Evolutionary conservation across 2,113 vertebrate species (phyloP).

Genomic region (Hypocryptadius cinnamomeus): DNA sequence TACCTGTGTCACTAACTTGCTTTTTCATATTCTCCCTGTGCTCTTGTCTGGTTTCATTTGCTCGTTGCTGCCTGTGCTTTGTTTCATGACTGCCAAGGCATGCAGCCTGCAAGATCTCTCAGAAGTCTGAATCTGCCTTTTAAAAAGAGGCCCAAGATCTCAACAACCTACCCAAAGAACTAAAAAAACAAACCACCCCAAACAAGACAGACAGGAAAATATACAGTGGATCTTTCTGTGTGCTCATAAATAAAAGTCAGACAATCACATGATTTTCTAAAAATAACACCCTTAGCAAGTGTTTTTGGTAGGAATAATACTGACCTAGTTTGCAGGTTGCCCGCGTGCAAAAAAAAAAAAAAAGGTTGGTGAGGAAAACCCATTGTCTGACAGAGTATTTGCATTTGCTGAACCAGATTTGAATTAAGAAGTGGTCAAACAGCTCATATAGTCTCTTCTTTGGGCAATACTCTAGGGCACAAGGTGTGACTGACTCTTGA

Average conservation of each 20-base stretch:
- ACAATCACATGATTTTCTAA: slow-evolving; percentile 42
- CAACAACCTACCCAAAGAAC: neutral
- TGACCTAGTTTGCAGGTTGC: slow-evolving; percentile 42
- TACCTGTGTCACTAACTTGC: neutral
- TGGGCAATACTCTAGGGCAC: rapidly evolving
- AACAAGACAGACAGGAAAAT: slow-evolving; percentile 29
- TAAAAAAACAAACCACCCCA: neutral
- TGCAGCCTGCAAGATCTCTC: neutral
- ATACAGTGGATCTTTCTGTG: slow-evolving; percentile 17
- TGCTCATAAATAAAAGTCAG: slow-evolving; percentile 51
- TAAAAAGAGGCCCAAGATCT: neutral
- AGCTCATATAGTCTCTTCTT: neutral
- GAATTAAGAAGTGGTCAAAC: neutral
- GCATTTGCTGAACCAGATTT: neutral
- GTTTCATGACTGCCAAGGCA: neutral
- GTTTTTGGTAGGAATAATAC: slow-evolving; percentile 38
- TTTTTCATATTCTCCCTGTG: neutral
- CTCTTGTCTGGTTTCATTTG: neutral
- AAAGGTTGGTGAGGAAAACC: neutral
- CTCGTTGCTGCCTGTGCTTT: neutral
- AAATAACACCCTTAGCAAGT: slow-evolving; percentile 30
- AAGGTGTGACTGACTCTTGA: neutral
- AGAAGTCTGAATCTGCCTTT: neutral
- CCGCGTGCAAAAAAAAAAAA: neutral
- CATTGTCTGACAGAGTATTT: neutral